These are phyloP conservation scores for Cynocephalus volans DNA, from an alignment of 2,113 vertebrate genomes.

Conservation along the genomic window DNA sequence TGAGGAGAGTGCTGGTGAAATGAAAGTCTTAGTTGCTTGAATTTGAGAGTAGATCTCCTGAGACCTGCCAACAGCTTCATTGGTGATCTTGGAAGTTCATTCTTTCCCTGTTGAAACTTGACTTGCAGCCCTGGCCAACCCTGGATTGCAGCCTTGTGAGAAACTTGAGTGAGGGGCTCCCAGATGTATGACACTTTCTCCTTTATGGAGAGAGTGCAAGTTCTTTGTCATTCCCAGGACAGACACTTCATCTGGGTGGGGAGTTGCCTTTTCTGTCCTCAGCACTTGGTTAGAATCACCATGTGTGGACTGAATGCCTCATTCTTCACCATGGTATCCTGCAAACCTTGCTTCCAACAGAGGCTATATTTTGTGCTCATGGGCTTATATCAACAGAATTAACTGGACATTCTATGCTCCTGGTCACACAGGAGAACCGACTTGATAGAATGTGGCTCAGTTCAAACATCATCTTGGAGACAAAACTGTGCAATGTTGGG, in stretches of 20 bases:
- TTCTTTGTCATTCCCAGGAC: too few relatives aligned
- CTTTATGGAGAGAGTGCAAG: too few relatives aligned
- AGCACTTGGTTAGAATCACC: too few relatives aligned
- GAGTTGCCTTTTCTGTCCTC: too few relatives aligned
- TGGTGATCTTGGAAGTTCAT: neutral
- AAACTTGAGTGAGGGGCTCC: too few relatives aligned
- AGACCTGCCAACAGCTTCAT: rapidly evolving
- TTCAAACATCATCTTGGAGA: neutral
- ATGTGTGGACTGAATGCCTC: too few relatives aligned
- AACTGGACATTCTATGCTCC: neutral
- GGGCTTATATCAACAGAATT: neutral
- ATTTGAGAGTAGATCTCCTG: neutral
- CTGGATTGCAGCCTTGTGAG: neutral
- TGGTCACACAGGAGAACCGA: neutral
- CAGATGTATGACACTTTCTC: too few relatives aligned
- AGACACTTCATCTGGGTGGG: too few relatives aligned
- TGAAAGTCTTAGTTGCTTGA: neutral
- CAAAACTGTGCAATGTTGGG: neutral
- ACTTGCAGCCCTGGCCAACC: rapidly evolving
- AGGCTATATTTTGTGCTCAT: neutral
- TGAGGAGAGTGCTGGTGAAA: neutral
- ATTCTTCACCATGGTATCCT: neutral
- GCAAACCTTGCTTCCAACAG: neutral
- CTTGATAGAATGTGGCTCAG: neutral
- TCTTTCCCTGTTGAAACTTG: neutral